These are phyloP conservation scores for Galbula dea DNA, from an alignment of 2,113 vertebrate genomes.

Conservation along the genomic window DNA sequence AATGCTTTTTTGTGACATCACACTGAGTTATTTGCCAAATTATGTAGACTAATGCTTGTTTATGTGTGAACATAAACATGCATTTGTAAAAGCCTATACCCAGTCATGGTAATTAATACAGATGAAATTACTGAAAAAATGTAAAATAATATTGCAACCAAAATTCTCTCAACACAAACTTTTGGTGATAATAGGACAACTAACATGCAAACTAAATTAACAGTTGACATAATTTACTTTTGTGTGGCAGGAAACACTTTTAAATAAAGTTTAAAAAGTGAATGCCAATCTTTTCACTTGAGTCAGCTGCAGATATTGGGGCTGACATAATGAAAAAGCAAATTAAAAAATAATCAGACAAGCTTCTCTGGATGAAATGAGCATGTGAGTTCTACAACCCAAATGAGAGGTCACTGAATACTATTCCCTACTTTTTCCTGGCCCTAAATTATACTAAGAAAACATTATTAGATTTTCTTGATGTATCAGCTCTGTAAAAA, in stretches of 20 bases:
- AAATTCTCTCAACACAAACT: neutral
- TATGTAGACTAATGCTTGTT: neutral
- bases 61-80: neutral
- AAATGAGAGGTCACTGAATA: neutral
- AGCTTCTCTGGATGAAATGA: neutral
- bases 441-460: neutral
- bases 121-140: slow-evolving; percentile 6
- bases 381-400: neutral
- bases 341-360: neutral
- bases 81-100: neutral
- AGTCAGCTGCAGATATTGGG: neutral
- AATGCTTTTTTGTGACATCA: neutral
- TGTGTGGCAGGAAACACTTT: neutral
- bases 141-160: neutral
- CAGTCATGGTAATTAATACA: neutral
- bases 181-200: neutral
- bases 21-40: neutral
- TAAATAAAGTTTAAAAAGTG: neutral
- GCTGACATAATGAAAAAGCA: neutral
- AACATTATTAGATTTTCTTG: neutral
- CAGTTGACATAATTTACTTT: neutral
- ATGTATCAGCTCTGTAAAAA: neutral
- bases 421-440: neutral
- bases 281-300: neutral
- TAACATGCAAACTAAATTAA: neutral